Evolutionary conservation across 2,797 vertebrate species (phyloP).

Genomic region (Natrix natrix): DNA sequence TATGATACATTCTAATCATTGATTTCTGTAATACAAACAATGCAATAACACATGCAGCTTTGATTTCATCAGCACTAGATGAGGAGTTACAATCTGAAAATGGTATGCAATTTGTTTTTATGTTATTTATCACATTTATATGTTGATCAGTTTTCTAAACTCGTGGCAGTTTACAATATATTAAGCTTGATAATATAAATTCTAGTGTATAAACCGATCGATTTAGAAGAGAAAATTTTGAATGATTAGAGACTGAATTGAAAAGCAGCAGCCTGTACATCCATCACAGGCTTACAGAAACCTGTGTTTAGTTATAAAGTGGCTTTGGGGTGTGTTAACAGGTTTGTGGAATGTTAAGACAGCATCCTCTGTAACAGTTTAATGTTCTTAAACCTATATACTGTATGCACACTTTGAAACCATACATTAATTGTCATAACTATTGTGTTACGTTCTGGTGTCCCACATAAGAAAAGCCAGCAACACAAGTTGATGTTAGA

Average conservation of each 20-base stretch:
- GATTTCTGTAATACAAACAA: not conserved
- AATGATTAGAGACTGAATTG: not conserved
- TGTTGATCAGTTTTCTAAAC: not conserved
- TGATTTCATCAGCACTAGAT: not conserved
- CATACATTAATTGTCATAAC: not conserved
- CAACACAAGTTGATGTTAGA: no score
- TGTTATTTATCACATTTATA: not conserved
- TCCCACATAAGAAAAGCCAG: no score
- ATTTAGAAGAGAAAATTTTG: not conserved
- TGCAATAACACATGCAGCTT: not conserved
- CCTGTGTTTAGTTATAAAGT: not conserved
- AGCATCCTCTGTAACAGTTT: not conserved
- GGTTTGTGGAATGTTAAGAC: not conserved
- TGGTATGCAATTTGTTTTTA: not conserved
- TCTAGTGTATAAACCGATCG: no score
- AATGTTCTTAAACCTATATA: not conserved
- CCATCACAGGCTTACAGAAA: not conserved
- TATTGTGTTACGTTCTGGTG: no score
- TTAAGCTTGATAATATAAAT: not conserved
- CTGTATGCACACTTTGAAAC: not conserved
- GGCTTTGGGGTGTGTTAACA: not conserved
- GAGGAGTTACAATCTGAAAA: not conserved
- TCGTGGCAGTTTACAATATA: not conserved
- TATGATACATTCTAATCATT: not conserved
- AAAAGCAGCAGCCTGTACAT: not conserved